Evolutionary conservation across 2,113 vertebrate genomes (phyloP).

Genomic region (Clarias macrocephalus): DNA sequence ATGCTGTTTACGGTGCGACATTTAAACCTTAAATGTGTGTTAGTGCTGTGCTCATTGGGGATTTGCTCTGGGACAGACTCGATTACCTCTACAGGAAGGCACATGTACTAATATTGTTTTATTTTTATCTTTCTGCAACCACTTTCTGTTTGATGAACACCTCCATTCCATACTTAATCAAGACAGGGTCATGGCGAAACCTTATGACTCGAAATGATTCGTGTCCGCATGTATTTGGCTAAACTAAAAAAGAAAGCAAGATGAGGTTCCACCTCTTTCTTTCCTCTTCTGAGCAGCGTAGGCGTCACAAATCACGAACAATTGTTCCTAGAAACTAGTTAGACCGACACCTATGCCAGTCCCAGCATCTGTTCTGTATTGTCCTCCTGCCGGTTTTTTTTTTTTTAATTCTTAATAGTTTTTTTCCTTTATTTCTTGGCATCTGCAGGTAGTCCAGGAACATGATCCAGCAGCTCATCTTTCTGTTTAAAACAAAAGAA

Average conservation of each 20-base stretch:
- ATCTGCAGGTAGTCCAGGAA: background rate
- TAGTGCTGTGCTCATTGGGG: constrained; percentile 2
- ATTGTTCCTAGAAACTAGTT: background rate
- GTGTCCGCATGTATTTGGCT: background rate
- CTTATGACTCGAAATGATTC: background rate
- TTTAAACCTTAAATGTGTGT: background rate
- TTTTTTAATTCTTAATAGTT: too few relatives aligned
- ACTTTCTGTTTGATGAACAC: constrained; percentile 41
- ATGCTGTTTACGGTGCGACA: constrained; percentile 10
- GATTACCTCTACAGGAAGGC: constrained; percentile 19
- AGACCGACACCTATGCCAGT: background rate
- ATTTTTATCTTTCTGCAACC: constrained; percentile 25
- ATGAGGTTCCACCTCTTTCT: background rate
- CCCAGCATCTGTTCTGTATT: background rate
- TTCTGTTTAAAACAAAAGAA: background rate
- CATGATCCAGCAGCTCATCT: background rate
- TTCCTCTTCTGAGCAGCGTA: too few relatives aligned
- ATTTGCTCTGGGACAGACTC: background rate
- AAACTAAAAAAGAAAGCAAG: background rate
- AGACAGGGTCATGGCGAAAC: constrained; percentile 16
- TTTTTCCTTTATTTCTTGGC: background rate
- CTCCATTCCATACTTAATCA: constrained; percentile 1
- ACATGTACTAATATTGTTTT: background rate
- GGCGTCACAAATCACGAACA: background rate
- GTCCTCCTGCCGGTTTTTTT: background rate